A percentile compares a stretch with the other conserved stretches of the same genome.
Evolutionary conservation across 2,888 invertebrate genomes (phyloP).

Genomic region (Drosophila helvetica): DNA sequence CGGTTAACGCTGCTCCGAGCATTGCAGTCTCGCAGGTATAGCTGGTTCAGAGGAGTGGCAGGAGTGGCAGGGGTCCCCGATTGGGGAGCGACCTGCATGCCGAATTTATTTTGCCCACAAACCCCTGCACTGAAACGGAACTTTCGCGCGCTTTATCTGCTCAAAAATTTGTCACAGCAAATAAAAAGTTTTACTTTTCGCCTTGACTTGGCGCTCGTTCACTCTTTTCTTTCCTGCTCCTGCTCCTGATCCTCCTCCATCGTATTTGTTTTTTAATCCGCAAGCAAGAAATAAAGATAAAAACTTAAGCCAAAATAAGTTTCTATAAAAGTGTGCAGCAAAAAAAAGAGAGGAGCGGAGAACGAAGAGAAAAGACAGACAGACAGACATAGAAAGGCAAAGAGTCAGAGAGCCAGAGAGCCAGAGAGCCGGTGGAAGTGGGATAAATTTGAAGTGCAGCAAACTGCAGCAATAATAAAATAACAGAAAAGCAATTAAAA

Average conservation of each 20-base stretch:
- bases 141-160: slow-evolving; percentile 69
- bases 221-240: slow-evolving; percentile 7
- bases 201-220: slow-evolving; percentile 22
- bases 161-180: slow-evolving; percentile 77
- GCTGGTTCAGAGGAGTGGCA: not conserved
- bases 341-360: slow-evolving; percentile 6
- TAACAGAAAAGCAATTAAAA: slow-evolving; percentile 77
- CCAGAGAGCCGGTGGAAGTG: slow-evolving; percentile 10
- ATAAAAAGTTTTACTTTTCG: slow-evolving; percentile 72
- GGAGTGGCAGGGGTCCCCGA: not conserved
- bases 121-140: slow-evolving; percentile 44
- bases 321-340: slow-evolving; percentile 54
- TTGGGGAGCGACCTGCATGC: slow-evolving; percentile 48
- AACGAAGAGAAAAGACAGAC: not conserved
- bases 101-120: slow-evolving; percentile 64
- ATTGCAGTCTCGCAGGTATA: slow-evolving; percentile 32
- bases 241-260: slow-evolving; percentile 12
- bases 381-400: slow-evolving; percentile 1
- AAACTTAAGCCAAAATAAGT: slow-evolving; percentile 73
- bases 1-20: slow-evolving; percentile 46
- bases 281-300: slow-evolving; percentile 71
- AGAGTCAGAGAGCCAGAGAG: slow-evolving; percentile 14
- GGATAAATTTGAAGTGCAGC: slow-evolving; percentile 62
- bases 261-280: slow-evolving; percentile 63
- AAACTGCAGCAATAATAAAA: slow-evolving; percentile 66